These are phyloP conservation scores for Spheniscus humboldti DNA, from an alignment of 2,797 vertebrate genomes.

Conservation along the genomic window DNA sequence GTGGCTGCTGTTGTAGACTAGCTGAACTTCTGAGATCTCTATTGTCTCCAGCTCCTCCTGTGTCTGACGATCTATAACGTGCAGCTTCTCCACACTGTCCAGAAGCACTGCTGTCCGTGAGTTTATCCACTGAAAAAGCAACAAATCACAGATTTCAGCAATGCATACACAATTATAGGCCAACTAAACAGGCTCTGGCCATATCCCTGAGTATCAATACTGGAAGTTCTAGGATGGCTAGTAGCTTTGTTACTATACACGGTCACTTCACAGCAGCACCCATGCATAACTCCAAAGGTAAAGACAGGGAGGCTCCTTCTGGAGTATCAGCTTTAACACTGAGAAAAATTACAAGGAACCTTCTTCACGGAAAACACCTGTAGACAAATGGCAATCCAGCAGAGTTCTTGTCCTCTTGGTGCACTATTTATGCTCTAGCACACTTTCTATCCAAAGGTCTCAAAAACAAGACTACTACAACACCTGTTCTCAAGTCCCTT, in stretches of 20 bases:
- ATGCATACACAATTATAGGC: rapidly evolving
- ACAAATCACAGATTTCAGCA: not conserved
- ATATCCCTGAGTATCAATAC: not conserved
- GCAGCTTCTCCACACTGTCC: conserved; percentile 92
- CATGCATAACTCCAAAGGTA: rapidly evolving
- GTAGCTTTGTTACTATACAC: not conserved
- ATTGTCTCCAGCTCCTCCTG: conserved; percentile 90
- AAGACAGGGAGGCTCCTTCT: not conserved
- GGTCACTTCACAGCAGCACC: not conserved
- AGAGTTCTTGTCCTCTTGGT: not conserved
- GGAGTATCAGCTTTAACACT: not conserved
- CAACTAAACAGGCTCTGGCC: not conserved
- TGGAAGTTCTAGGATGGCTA: not conserved
- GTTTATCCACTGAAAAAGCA: conserved; percentile 89
- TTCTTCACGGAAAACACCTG: not conserved
- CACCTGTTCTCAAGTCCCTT: not conserved
- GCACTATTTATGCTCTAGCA: not conserved
- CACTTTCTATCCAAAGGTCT: not conserved
- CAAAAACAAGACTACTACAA: not conserved
- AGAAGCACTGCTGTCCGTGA: conserved; percentile 89
- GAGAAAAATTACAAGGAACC: not conserved
- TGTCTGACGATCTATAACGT: conserved; percentile 90
- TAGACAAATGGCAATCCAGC: not conserved
- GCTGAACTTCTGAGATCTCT: conserved; percentile 91
- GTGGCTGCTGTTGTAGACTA: conserved; percentile 97